Conservation (phyloP, 23 tunicate species). For the Aplidium turbinatum region DNA sequence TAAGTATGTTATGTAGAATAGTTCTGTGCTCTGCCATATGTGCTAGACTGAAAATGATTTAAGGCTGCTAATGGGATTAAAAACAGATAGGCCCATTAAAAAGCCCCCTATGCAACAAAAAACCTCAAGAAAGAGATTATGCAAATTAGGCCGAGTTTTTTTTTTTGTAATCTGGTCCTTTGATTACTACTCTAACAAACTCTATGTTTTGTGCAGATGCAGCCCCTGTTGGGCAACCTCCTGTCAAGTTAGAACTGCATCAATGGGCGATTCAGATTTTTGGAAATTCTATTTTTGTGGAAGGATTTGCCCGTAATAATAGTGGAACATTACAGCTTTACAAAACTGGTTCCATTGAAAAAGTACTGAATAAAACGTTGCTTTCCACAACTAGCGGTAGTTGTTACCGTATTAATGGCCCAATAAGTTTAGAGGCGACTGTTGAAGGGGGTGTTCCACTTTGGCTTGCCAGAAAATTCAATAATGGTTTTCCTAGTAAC, state of each 20-base stretch:
- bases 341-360: conserved; percentile 27
- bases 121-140: no score
- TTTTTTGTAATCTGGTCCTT: neutral
- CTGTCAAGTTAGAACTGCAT: conserved; percentile 3
- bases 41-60: no score
- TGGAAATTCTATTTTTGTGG: conserved; percentile 21
- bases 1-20: no score
- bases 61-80: no score
- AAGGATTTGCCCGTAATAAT: conserved; percentile 24
- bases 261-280: conserved; percentile 24
- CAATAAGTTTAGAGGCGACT: conserved; percentile 23
- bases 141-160: no score
- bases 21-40: no score
- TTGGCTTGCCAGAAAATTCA: conserved; percentile 19
- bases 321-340: conserved; percentile 27
- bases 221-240: neutral
- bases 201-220: conserved; percentile 13
- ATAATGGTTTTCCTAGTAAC: conserved; percentile 28
- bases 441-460: conserved; percentile 13
- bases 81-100: no score
- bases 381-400: conserved; percentile 24
- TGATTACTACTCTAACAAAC: neutral
- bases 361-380: conserved; percentile 11
- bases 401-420: conserved; percentile 26
- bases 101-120: no score